Evolutionary conservation across 2,113 vertebrate species (phyloP).

Genomic region (Eubucco bourcierii): DNA sequence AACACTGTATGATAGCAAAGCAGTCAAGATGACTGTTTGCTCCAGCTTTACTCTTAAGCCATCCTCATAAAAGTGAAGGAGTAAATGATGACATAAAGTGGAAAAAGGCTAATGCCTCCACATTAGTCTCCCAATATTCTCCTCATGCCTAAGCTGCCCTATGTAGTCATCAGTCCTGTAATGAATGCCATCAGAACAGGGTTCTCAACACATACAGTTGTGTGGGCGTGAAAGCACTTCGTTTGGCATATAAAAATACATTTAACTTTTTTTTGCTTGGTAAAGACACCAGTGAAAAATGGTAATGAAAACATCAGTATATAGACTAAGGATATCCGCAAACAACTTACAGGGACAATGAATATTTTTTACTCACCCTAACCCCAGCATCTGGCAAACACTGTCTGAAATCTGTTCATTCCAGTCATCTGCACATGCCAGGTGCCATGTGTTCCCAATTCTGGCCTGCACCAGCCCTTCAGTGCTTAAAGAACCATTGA

Average conservation of each 20-base stretch:
- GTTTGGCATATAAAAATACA: not conserved
- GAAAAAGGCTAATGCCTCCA: not conserved
- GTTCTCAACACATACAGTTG: not conserved
- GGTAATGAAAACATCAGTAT: not conserved
- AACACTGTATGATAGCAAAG: not conserved
- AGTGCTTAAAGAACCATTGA: constrained; percentile 60
- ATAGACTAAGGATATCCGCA: not conserved
- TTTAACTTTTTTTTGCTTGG: not conserved
- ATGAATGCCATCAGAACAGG: not conserved
- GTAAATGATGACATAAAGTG: not conserved
- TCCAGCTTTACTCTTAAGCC: not conserved
- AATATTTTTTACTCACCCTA: constrained; percentile 77
- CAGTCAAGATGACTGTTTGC: not conserved
- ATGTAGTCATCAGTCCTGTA: not conserved
- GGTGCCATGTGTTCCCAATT: constrained; percentile 57
- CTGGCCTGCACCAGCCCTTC: constrained; percentile 75
- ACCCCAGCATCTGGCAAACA: constrained; percentile 83
- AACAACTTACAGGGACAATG: not conserved
- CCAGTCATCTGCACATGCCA: constrained; percentile 80
- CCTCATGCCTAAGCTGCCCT: not conserved
- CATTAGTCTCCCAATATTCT: not conserved
- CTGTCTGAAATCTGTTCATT: constrained; percentile 71
- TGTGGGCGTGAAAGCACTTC: not conserved
- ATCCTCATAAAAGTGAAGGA: not conserved
- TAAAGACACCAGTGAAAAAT: not conserved